Base-by-base conservation (phyloP, 2,113 vertebrate genomes). In the Ictalurus punctatus region DNA sequence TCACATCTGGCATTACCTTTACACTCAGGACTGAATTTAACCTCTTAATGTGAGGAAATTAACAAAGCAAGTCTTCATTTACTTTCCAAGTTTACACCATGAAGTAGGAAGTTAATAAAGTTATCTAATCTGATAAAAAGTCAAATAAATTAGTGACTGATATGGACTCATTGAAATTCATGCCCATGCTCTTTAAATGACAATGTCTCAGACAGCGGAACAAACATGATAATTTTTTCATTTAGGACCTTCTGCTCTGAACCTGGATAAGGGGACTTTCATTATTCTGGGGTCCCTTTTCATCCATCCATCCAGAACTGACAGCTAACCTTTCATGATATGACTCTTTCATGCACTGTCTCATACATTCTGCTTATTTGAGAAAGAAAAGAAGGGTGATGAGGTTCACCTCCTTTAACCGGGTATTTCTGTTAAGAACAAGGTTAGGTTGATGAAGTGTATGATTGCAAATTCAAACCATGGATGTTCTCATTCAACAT, bases 311-410 rank as follows among this genome's bases (percentile, higher is more conserved):
- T 82, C 59, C 27, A 23, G 56, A 88, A 91, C 78, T 90, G 88
- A 91, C 90, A 91, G 90, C 69, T 90, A 89, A 91, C 89, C 90
- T 91, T 91, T 91, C 17, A 61, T 86, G 86, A 91, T 88, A 73
- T 71, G 79, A 79, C 44, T 91, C 48, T 21, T 87, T 87, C 84
- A 86, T 23, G 79, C 67, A 85, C 74, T 21, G 90, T 84, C 81
- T 91, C 65, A 91, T 89, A 89, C 58, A 86, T 89, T 91, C 86
- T 85, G 63, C 73, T 85, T 58, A 89, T 89, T 87, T 89, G 30
- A 37, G 63, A 69, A 25, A 65, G 25, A 80, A 82, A 84, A n/a
- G 48, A 84, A 87, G 79, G 84, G 87, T 69, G 71, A 79, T 13
- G 27, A 86, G 87, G 73, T 87, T 82, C 73, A 87, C 44, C 58